Conservation (phyloP, 1,140 invertebrate genomes). For the Panulirus ornatus region DNA sequence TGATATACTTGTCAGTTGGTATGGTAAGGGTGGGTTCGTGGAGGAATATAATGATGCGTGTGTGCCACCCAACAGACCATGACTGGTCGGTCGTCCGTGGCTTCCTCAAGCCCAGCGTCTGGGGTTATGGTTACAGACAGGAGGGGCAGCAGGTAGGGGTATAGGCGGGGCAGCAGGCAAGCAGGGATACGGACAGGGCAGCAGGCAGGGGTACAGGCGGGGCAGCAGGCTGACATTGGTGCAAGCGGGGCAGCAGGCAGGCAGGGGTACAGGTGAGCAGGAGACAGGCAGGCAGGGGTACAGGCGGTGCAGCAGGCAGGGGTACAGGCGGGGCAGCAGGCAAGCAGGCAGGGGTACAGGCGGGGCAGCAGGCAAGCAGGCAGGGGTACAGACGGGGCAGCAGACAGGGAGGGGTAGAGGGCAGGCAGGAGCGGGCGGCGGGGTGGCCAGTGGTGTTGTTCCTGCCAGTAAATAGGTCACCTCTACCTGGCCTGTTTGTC, state of each 20-base stretch:
- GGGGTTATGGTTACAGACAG: no score
- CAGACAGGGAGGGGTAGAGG: slow-evolving; percentile 1
- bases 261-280: neutral
- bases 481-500: slow-evolving; percentile 70
- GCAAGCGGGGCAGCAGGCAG: neutral
- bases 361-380: neutral
- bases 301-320: neutral
- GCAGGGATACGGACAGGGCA: no score
- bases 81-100: no score
- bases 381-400: neutral
- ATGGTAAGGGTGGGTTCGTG: no score
- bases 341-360: neutral
- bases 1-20: no score
- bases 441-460: slow-evolving; percentile 62
- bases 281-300: neutral
- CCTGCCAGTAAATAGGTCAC: slow-evolving; percentile 70
- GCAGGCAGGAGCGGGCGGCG: no score
- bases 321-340: neutral
- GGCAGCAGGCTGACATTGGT: neutral
- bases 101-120: no score
- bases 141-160: no score
- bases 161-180: neutral
- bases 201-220: neutral
- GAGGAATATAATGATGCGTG: no score
- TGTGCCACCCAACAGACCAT: no score